Evolutionary conservation across 2,113 vertebrate genomes (phyloP), one percentile per base, ranked within the genome.

Genomic region (Ciconia maguari): DNA sequence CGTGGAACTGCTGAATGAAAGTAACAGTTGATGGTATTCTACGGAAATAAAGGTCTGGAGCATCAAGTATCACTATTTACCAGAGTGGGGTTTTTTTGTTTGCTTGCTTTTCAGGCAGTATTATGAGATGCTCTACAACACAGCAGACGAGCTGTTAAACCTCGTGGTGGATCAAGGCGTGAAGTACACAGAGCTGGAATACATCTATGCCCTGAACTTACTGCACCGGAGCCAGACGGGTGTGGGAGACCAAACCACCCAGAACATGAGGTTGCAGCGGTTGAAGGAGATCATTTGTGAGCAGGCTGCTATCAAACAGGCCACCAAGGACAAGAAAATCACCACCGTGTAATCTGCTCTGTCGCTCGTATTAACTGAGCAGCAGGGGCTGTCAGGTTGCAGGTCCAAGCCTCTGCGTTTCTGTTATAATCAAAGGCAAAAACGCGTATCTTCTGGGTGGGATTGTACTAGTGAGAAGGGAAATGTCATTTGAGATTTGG

Each of bases 51-150:
- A 82, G 13, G 6, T 30, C 9, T n/a, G 60, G 22, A 22, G 10
- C 51, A 7, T 5, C 3, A 2, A 7, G 16, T 38, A 3, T 7
- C 52, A 2, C 10, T 7, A 0, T 11, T 41, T 26, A 57, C 42
- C 46, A 2, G 17, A 15, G 7, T 14, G 3, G 8, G 11, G 46
- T 9, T 96, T 10, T 96, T 24, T 21, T 60, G 9, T 95, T 76
- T 81, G 13, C 77, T 95, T 42, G 52, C 25, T 54, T 57, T 62
- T 1, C 96, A 98, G 99, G 98, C 99, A 99, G 94, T 99, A 99
- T 80, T 99, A 99, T 3, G 99, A 99, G 98, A 99, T 99, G 99
- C 97, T 99, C 76, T 99, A 99, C 98, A 99, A 99, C 98, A 99
- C 99, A 0, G 99, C 99, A 0, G 99, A 99, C 0, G 99, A 99